Base-by-base conservation (phyloP, 2,797 vertebrate genomes). In the Nasua narica region DNA sequence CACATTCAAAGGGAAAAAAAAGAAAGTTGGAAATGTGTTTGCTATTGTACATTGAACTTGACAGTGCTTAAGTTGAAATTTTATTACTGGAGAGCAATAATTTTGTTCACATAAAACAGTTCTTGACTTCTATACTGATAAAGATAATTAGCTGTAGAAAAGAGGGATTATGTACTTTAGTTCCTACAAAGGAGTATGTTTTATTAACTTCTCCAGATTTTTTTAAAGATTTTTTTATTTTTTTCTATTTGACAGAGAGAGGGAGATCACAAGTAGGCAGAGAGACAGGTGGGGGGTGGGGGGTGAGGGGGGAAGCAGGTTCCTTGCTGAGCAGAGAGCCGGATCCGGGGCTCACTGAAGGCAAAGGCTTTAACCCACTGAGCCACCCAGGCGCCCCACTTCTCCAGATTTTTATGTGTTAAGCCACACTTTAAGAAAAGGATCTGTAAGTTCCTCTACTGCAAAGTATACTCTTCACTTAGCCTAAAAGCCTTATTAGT, bases 21-120 rank as follows among this genome's bases (percentile, higher is more conserved):
- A 82, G 5, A 96, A 67, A 87, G 32, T 92, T 95, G 43, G 94
- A 82, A 91, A 92, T 14, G 89, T 72, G 62, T 83, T 90, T 94
- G 60, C 70, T 29, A 67, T 94, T 92, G 40, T 83, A 87, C 13
- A 60, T 19, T 87, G 93, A 95, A 84, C 84, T 60, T 95, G 40
- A 96, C 29, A 84, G 74, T 67, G 65, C 54, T 77, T 87, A 94
- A 77, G 40, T 46, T 72, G 54, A 82, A 85, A 67, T 91, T 90
- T 95, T 91, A 88, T 60, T 43, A 91, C 16, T 37, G 21, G 7
- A 77, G 56, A 92, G 67, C 37, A 90, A n/a, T 86, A 76, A 69
- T 91, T 94, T 87, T 92, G 10, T 90, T 88, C 50, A 81, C 7
- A 82, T 90, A 25, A 37, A 77, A 10, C 43, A 43, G 50, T 93